Conservation (phyloP, 2,888 invertebrate species). For the Latrodectus elegans region DNA sequence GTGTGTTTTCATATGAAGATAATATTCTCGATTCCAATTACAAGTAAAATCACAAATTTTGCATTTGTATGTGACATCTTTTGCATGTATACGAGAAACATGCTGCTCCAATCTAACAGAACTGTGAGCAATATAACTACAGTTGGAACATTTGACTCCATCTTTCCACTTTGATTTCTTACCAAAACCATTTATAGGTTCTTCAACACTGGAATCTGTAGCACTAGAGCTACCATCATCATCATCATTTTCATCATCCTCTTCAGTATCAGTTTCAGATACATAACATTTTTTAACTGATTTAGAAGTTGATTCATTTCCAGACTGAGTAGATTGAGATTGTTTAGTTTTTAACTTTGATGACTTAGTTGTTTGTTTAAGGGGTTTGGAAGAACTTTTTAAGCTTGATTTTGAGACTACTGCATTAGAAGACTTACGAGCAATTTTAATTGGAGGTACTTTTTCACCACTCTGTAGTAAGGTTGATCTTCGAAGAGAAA, state of each 20-base stretch:
- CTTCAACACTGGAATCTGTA: conserved; percentile 41
- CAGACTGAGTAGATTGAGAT: not conserved
- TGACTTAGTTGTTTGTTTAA: not conserved
- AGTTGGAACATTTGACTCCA: conserved; percentile 77
- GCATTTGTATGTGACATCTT: conserved; percentile 80
- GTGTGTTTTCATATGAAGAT: conserved; percentile 79
- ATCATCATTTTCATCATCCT: conserved; percentile 57
- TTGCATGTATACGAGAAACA: conserved; percentile 78
- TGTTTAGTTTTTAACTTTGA: not conserved
- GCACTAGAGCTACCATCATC: conserved; percentile 60
- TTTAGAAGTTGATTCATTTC: not conserved
- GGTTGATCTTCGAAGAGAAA: not conserved
- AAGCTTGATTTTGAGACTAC: not conserved
- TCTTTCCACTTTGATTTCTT: conserved; percentile 68
- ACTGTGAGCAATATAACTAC: conserved; percentile 78
- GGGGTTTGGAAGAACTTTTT: not conserved
- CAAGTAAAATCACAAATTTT: conserved; percentile 80
- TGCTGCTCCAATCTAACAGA: conserved; percentile 78
- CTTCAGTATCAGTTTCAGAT: conserved; percentile 59
- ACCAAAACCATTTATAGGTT: conserved; percentile 32
- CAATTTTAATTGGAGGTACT: conserved; percentile 30
- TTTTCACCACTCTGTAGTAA: not conserved
- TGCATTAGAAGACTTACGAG: conserved; percentile 12
- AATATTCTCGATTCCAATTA: conserved; percentile 80
- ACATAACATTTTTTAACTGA: conserved; percentile 13